phyloP scores from a whole-genome alignment of 1,140 invertebrate species.

The Mactra quadrangularis region DNA sequence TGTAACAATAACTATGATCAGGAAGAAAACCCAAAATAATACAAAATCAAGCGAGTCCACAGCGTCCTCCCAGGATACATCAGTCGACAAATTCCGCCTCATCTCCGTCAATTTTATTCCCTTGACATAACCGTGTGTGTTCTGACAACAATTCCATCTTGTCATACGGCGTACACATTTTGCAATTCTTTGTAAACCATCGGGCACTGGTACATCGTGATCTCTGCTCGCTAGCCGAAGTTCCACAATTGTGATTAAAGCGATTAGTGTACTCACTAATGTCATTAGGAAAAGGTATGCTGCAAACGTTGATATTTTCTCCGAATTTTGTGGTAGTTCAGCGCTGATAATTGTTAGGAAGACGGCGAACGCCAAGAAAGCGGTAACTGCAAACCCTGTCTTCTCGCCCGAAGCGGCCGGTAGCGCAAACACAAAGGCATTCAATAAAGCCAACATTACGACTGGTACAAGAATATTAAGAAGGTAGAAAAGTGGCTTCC shows the following conservation, averaged over 20 bases:
- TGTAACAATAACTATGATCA: slow-evolving; percentile 31
- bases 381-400: slow-evolving; percentile 46
- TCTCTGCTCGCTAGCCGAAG: slow-evolving; percentile 32
- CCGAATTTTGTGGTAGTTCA: slow-evolving; percentile 41
- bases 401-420: slow-evolving; percentile 42
- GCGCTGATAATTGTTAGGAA: slow-evolving; percentile 57
- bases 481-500: slow-evolving; percentile 51
- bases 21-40: slow-evolving; percentile 55
- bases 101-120: slow-evolving; percentile 27
- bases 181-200: background rate
- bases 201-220: slow-evolving; percentile 11
- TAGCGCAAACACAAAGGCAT: slow-evolving; percentile 51
- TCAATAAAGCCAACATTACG: slow-evolving; percentile 41
- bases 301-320: slow-evolving; percentile 45
- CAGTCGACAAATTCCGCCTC: slow-evolving; percentile 1
- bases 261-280: slow-evolving; percentile 43
- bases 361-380: slow-evolving; percentile 52
- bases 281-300: slow-evolving; percentile 46
- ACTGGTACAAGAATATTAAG: slow-evolving; percentile 53
- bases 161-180: slow-evolving; percentile 31
- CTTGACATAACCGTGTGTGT: slow-evolving; percentile 29
- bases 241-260: slow-evolving; percentile 43
- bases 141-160: slow-evolving; percentile 1
- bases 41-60: slow-evolving; percentile 48
- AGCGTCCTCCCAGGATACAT: slow-evolving; percentile 50